Evolutionary conservation across 2,113 vertebrate genomes (phyloP).

Genomic region (Hypomesus transpacificus): DNA sequence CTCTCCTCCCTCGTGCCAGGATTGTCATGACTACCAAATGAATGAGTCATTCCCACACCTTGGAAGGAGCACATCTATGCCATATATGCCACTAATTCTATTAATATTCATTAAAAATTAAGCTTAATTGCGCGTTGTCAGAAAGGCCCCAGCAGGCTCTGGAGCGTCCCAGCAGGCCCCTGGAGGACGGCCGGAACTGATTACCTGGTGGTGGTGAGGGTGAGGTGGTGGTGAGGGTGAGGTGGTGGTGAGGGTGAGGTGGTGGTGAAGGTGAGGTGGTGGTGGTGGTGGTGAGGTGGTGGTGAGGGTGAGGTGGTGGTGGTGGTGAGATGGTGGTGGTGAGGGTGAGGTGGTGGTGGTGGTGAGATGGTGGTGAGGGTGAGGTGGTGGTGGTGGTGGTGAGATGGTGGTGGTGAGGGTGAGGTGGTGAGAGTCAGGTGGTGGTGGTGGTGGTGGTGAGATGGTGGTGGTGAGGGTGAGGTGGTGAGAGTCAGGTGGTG

Average conservation of each 20-base stretch:
- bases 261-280: background rate
- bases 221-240: background rate
- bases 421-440: too few relatives aligned
- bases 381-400: background rate
- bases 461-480: too few relatives aligned
- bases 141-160: conserved; percentile 36
- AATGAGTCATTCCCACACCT: conserved; percentile 67
- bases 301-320: background rate
- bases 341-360: background rate
- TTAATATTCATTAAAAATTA: conserved; percentile 84
- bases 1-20: conserved; percentile 36
- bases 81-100: conserved; percentile 75
- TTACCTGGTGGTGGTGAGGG: conserved; percentile 10
- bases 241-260: background rate
- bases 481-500: background rate
- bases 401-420: background rate
- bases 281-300: background rate
- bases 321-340: background rate
- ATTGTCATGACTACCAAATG: conserved; percentile 71
- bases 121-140: conserved; percentile 74
- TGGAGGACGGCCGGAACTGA: conserved; percentile 31
- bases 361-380: too few relatives aligned
- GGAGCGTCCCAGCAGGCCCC: conserved; percentile 21
- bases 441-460: too few relatives aligned
- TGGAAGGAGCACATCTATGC: conserved; percentile 71